Base-by-base conservation (phyloP, 2,888 invertebrate species). In the Frankliniella fusca region DNA sequence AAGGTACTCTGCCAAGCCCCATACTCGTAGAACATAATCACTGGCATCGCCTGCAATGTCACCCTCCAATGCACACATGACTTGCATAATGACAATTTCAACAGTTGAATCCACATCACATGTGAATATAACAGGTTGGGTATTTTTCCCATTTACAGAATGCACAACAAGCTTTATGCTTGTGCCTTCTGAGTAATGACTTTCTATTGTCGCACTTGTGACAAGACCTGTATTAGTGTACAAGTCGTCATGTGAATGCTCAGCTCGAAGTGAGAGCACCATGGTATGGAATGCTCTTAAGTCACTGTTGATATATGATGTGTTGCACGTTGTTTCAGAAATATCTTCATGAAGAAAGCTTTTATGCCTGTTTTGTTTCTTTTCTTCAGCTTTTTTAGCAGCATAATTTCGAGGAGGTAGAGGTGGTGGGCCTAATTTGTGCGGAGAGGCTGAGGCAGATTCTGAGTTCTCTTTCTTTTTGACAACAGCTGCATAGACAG, bases 151-250 rank as follows among this genome's bases (percentile, higher is more conserved):
- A 83, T 84, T 86, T 5, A 93, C 92, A 88, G 86, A 87, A 83
- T 93, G 93, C 83, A 98, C 95, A 86, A 95, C 91, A 85, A 98
- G 90, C 89, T 97, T 97, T 85, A 98, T 94, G 87, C 97, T 97
- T 81, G 96, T 95, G 84, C 93, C 92, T 83, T 92, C 92, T 49
- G 93, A 91, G 88, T 95, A 95, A 85, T 92, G 91, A 87, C 94
- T 94, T 85, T 94, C 94, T 85, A 97, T 93, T 86, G 95, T 93
- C 0, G 97, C 93, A 85, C 97, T 97, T 84, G 97, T 92, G 83
- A 98, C 93, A 86, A 97, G 93, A 0, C 98, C 98, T 76, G 94
- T 92, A 89, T 98, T 98, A 20, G 95, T 94, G 83, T 89, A 90
- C 28, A 91, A 90, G 88, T 97, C 95, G 81, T 93, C 91, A 86